Evolutionary conservation across 1,140 invertebrate species (phyloP).

Genomic region (Drosophila bocki): DNA sequence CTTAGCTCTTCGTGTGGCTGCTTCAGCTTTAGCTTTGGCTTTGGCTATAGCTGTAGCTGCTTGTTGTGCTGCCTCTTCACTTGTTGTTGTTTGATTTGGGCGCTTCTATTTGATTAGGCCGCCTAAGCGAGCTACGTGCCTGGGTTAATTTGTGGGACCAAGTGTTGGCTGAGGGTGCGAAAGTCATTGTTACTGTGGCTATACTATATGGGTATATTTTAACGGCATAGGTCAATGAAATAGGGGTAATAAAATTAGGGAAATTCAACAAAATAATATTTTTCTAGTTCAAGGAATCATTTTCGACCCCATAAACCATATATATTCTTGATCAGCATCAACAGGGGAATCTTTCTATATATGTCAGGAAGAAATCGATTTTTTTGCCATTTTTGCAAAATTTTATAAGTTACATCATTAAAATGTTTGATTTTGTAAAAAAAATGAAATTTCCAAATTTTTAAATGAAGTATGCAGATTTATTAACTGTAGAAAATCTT

Average conservation of each 20-base stretch:
- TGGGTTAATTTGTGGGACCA: conserved; percentile 72
- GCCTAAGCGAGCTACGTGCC: conserved; percentile 75
- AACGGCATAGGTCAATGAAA: not conserved
- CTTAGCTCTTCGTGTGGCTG: conserved; percentile 46
- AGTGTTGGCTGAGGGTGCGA: conserved; percentile 47
- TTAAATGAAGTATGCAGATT: too few relatives aligned
- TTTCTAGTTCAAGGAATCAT: too few relatives aligned
- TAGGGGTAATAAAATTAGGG: not conserved
- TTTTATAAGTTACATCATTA: too few relatives aligned
- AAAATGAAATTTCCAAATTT: too few relatives aligned
- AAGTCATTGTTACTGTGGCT: conserved; percentile 35
- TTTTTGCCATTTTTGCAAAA: too few relatives aligned
- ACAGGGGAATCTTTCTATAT: too few relatives aligned
- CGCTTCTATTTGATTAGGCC: conserved; percentile 80
- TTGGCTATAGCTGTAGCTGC: conserved; percentile 24
- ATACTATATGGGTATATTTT: conserved; percentile 5
- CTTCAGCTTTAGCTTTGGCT: conserved; percentile 14
- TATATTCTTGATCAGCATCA: too few relatives aligned
- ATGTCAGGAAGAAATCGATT: too few relatives aligned
- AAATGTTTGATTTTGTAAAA: too few relatives aligned
- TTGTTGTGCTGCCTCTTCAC: conserved; percentile 14
- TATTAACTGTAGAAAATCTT: too few relatives aligned
- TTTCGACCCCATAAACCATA: too few relatives aligned
- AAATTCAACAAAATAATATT: too few relatives aligned
- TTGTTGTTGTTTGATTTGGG: conserved; percentile 73